Percentiles rank a stretch among this genome's conserved stretches.
phyloP scores from a whole-genome alignment of 2,888 invertebrate genomes.

The Luffia ferchaultella region DNA sequence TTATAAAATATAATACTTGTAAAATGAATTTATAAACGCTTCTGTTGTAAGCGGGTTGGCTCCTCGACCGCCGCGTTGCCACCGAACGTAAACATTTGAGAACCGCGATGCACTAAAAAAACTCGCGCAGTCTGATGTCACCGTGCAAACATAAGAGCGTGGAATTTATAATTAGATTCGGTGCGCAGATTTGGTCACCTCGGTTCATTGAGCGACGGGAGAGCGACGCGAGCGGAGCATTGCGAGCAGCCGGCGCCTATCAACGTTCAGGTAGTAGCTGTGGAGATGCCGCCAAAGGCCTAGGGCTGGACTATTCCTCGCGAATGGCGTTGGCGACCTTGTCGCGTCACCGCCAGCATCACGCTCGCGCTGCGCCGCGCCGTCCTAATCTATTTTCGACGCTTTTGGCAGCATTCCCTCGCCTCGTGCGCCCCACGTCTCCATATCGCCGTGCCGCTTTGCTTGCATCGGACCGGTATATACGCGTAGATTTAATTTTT shows the following conservation, averaged over 20 bases:
- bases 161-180: conserved; percentile 56
- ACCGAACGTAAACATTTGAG: conserved; percentile 46
- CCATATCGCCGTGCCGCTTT: conserved; percentile 23
- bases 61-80: background rate
- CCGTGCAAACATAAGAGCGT: conserved; percentile 52
- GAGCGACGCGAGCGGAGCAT: conserved; percentile 58
- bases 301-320: conserved; percentile 11
- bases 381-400: conserved; percentile 48
- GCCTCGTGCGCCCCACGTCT: conserved; percentile 32
- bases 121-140: conserved; percentile 56
- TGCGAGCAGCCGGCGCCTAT: conserved; percentile 49
- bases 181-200: conserved; percentile 40
- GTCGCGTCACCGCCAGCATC: conserved; percentile 48
- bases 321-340: conserved; percentile 51
- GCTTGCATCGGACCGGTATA: background rate
- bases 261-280: conserved; percentile 49
- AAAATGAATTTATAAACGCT: no score
- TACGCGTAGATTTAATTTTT: background rate
- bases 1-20: no score
- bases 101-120: conserved; percentile 43
- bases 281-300: conserved; percentile 22
- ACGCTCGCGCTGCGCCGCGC: conserved; percentile 20
- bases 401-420: conserved; percentile 50
- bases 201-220: conserved; percentile 62
- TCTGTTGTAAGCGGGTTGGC: no score